Percentiles rank a stretch among this genome's conserved stretches.
phyloP scores from a whole-genome alignment of 1,140 invertebrate genomes.

The Acyrthosiphon pisum region DNA sequence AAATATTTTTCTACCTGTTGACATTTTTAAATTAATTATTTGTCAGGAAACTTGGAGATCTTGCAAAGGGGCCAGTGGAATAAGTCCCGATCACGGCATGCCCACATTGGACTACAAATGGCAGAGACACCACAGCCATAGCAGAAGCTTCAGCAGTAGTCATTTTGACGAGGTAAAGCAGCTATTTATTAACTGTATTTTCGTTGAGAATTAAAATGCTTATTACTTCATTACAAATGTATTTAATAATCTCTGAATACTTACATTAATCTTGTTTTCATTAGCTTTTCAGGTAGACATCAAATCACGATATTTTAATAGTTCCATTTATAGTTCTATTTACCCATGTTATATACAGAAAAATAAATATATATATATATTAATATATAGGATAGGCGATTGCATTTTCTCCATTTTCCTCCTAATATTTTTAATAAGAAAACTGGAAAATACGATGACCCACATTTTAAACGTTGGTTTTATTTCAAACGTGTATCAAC shows the following conservation, averaged over 20 bases:
- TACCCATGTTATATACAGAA: background rate
- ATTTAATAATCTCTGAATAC: background rate
- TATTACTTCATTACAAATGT: too few species aligned
- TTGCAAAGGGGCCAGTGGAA: conserved; percentile 23
- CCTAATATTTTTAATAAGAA: too few species aligned
- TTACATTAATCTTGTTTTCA: background rate
- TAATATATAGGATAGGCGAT: too few species aligned
- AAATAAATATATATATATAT: too few species aligned
- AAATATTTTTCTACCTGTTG: background rate
- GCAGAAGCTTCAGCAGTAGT: conserved; percentile 54
- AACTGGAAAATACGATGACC: too few species aligned
- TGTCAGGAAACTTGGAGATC: conserved; percentile 49
- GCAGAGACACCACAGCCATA: conserved; percentile 50
- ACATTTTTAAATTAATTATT: background rate
- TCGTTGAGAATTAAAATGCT: background rate
- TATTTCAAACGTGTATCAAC: too few species aligned
- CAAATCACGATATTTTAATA: background rate
- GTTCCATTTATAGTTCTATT: background rate
- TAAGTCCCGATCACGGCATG: conserved; percentile 48
- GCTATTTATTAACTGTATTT: background rate
- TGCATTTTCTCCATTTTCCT: too few species aligned
- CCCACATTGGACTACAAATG: conserved; percentile 42
- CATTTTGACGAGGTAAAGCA: conserved; percentile 51
- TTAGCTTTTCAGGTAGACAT: background rate
- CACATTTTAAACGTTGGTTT: too few species aligned